These are phyloP conservation scores for Dendroctonus ponderosae DNA, from an alignment of 1,140 invertebrate genomes.

Conservation along the genomic window DNA sequence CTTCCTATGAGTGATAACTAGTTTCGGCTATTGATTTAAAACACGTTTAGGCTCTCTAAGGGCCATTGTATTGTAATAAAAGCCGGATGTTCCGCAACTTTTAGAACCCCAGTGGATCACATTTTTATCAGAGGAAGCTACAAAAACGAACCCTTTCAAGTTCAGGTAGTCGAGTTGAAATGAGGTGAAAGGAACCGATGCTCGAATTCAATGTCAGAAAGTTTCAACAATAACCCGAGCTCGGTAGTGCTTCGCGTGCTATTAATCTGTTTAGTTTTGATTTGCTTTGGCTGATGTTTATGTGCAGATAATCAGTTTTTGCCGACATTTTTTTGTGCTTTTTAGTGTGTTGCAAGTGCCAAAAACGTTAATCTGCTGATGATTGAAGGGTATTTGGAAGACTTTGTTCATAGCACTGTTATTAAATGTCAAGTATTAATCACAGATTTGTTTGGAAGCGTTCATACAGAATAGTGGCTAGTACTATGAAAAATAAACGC, in stretches of 20 bases:
- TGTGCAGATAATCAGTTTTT: not conserved
- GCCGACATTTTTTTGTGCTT: not conserved
- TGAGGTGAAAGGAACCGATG: conserved; percentile 12
- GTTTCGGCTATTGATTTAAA: too few species aligned
- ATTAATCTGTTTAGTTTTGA: not conserved
- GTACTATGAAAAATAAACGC: too few species aligned
- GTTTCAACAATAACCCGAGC: conserved; percentile 6
- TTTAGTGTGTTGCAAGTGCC: not conserved
- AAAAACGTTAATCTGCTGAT: not conserved
- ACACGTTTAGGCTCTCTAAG: too few species aligned
- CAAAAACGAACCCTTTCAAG: too few species aligned
- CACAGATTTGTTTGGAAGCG: not conserved
- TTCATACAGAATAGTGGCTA: too few species aligned
- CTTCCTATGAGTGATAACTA: too few species aligned
- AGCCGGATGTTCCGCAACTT: too few species aligned
- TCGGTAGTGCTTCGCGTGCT: conserved; percentile 2
- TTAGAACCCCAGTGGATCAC: too few species aligned
- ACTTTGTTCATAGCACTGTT: not conserved
- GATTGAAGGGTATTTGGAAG: not conserved
- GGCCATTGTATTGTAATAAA: too few species aligned
- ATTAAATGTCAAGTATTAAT: conserved; percentile 1
- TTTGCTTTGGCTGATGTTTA: not conserved
- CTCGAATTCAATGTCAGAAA: conserved; percentile 17
- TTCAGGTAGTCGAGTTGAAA: too few species aligned
- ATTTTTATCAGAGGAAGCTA: too few species aligned